These are phyloP conservation scores for Martes flavigula DNA, from an alignment of 2,797 vertebrate species.

Conservation along the genomic window DNA sequence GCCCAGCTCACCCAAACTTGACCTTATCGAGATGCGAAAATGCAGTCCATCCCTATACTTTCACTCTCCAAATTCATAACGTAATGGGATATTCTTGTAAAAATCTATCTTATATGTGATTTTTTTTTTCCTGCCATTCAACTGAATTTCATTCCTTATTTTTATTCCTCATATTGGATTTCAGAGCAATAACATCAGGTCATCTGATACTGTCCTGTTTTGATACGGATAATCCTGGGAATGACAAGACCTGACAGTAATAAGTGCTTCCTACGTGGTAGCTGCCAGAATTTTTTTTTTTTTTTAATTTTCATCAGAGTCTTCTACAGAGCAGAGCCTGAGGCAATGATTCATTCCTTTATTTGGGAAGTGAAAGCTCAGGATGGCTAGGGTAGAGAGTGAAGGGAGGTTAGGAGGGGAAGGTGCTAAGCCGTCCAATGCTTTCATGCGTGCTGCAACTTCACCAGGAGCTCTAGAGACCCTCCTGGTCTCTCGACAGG, in stretches of 20 bases:
- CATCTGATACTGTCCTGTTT: fast-evolving
- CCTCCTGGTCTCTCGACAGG: not conserved
- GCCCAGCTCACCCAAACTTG: not conserved
- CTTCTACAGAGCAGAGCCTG: not conserved
- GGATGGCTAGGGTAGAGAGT: not conserved
- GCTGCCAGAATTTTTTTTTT: not conserved
- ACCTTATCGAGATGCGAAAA: not conserved
- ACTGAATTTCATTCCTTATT: not conserved
- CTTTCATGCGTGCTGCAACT: not conserved
- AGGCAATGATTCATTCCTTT: not conserved
- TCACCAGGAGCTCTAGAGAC: not conserved
- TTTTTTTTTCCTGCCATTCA: not conserved
- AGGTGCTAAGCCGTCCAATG: not conserved
- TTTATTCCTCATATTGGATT: not conserved
- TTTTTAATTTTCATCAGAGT: not conserved
- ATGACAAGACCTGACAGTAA: fast-evolving
- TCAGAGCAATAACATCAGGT: not conserved
- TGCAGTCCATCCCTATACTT: not conserved
- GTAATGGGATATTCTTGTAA: not conserved
- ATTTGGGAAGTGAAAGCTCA: not conserved
- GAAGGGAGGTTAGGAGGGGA: not conserved
- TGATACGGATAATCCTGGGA: fast-evolving
- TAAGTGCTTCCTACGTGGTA: not conserved
- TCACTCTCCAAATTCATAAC: not conserved
- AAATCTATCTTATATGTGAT: not conserved